A percentile compares a stretch with the other conserved stretches of the same genome.
These are phyloP conservation scores for Trichopria drosophilae DNA, from an alignment of 2,888 invertebrate genomes.

Conservation along the genomic window DNA sequence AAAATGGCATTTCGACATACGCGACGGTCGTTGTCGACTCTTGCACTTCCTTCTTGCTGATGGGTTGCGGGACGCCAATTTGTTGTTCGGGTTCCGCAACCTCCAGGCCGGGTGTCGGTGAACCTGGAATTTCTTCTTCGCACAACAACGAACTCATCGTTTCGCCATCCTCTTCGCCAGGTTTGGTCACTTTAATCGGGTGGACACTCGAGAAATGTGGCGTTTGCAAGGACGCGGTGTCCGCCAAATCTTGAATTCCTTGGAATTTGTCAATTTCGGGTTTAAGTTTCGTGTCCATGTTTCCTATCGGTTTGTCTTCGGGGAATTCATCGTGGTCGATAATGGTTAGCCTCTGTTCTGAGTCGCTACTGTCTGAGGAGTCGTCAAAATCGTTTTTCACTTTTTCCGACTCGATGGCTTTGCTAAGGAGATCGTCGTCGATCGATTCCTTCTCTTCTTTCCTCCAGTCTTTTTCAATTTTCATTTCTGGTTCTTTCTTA, in stretches of 20 bases:
- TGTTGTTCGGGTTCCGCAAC: constrained; percentile 43
- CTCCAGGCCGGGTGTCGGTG: constrained; percentile 73
- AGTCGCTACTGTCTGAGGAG: constrained; percentile 68
- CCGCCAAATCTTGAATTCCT: constrained; percentile 38
- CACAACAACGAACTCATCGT: constrained; percentile 77
- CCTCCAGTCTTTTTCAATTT: constrained; percentile 39
- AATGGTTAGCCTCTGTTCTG: constrained; percentile 66
- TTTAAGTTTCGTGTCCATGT: constrained; percentile 46
- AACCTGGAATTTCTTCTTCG: constrained; percentile 89
- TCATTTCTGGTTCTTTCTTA: constrained; percentile 24
- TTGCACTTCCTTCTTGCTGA: constrained; percentile 45
- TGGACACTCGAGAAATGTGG: too few relatives aligned
- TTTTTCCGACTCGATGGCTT: constrained; percentile 45
- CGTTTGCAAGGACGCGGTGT: too few relatives aligned
- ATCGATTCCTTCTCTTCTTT: constrained; percentile 33
- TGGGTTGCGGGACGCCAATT: too few relatives aligned
- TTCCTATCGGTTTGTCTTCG: constrained; percentile 36
- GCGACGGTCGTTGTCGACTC: constrained; percentile 48
- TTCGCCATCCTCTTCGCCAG: constrained; percentile 66
- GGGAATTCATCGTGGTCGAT: constrained; percentile 52
- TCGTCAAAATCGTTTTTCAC: constrained; percentile 60
- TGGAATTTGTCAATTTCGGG: constrained; percentile 43
- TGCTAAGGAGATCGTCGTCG: constrained; percentile 38
- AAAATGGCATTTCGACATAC: constrained; percentile 72
- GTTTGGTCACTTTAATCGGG: too few relatives aligned